Conservation (phyloP, 2,888 invertebrate species). For the Ophonus ardosiacus region DNA sequence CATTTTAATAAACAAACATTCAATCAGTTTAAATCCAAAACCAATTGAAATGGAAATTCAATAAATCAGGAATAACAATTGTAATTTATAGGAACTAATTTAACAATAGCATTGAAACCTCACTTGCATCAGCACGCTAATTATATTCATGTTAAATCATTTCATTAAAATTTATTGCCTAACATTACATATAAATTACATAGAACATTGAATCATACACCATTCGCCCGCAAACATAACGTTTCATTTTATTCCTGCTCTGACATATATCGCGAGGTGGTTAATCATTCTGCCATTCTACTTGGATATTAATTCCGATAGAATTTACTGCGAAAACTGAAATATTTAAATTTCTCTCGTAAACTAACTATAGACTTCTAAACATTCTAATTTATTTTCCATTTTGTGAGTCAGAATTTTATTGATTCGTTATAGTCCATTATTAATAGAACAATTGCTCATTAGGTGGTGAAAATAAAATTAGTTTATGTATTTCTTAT, state of each 20-base stretch:
- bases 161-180: slow-evolving; percentile 1
- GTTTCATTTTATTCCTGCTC: neutral
- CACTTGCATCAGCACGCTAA: neutral
- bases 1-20: neutral
- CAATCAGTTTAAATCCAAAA: neutral
- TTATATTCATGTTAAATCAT: slow-evolving; percentile 31
- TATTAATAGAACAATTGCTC: neutral
- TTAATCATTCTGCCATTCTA: neutral
- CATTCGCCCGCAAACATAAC: neutral
- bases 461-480: neutral
- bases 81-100: neutral
- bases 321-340: neutral
- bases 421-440: neutral
- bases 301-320: neutral
- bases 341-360: neutral
- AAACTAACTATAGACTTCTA: neutral
- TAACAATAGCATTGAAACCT: neutral
- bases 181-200: slow-evolving; percentile 1
- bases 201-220: slow-evolving; percentile 8
- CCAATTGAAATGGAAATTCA: neutral
- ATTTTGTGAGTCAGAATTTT: neutral
- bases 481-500: neutral
- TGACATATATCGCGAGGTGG: neutral
- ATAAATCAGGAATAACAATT: neutral
- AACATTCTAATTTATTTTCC: neutral